Conservation (phyloP, 2,113 vertebrate species). For the Hassar affinis region DNA sequence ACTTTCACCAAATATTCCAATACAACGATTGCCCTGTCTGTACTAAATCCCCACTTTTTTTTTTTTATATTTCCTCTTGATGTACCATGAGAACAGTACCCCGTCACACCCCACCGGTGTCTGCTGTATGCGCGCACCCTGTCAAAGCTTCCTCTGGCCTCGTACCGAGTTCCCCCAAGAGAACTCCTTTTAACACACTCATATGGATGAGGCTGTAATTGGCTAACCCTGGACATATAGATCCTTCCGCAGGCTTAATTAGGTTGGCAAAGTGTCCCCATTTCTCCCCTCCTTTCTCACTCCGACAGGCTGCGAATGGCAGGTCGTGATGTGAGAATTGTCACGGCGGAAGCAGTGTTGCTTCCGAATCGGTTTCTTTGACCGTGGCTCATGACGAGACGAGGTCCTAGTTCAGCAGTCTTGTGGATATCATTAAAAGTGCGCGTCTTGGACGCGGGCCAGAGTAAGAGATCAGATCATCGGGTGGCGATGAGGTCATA, state of each 20-base stretch:
- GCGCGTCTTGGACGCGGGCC: slow-evolving; percentile 8
- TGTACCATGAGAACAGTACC: background rate
- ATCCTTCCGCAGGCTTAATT: slow-evolving; percentile 51
- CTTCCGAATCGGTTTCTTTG: slow-evolving; percentile 27
- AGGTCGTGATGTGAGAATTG: slow-evolving; percentile 28
- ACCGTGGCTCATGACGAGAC: background rate
- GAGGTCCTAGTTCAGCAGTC: slow-evolving; percentile 23
- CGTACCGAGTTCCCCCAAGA: slow-evolving; percentile 27
- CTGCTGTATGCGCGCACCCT: slow-evolving; percentile 14
- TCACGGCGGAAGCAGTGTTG: slow-evolving; percentile 18
- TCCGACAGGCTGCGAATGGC: slow-evolving; percentile 27
- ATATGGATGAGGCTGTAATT: slow-evolving; percentile 55
- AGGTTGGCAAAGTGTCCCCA: slow-evolving; percentile 48
- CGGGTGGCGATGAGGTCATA: slow-evolving; percentile 42
- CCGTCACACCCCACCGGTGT: slow-evolving; percentile 14
- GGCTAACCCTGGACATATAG: slow-evolving; percentile 53
- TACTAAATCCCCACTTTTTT: background rate
- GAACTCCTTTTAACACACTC: slow-evolving; percentile 42
- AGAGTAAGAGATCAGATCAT: slow-evolving; percentile 39
- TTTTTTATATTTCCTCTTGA: slow-evolving; percentile 4
- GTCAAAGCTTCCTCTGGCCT: slow-evolving; percentile 16
- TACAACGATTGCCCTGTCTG: background rate
- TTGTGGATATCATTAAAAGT: slow-evolving; percentile 21
- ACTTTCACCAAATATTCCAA: background rate
- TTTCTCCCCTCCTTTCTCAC: slow-evolving; percentile 39